These are phyloP conservation scores for Turnix velox DNA, from an alignment of 2,113 vertebrate genomes.

Conservation along the genomic window DNA sequence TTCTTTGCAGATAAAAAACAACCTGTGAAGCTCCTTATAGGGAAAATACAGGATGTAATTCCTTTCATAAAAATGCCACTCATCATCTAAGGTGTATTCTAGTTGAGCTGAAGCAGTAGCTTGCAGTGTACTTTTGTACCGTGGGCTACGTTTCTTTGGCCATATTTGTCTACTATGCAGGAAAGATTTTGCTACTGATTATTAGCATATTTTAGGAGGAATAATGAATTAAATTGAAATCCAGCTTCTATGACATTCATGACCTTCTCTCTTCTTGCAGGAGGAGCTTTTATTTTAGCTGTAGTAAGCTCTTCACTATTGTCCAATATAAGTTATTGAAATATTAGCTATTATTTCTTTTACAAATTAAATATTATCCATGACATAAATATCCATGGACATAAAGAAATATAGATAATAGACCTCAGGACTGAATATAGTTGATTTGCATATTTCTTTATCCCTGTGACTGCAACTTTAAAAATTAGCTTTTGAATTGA, in stretches of 20 bases:
- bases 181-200: not conserved
- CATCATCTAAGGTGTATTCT: not conserved
- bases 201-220: not conserved
- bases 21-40: not conserved
- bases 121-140: not conserved
- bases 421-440: rapidly evolving
- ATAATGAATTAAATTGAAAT: not conserved
- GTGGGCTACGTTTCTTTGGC: not conserved
- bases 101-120: not conserved
- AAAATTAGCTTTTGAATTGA: not conserved
- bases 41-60: not conserved
- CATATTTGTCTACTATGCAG: not conserved
- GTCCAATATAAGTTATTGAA: not conserved
- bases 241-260: not conserved
- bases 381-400: no score
- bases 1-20: not conserved
- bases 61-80: not conserved
- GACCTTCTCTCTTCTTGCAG: not conserved
- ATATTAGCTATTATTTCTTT: not conserved
- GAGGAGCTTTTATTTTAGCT: not conserved
- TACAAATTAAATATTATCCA: not conserved
- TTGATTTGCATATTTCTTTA: not conserved
- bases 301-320: not conserved
- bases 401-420: not conserved
- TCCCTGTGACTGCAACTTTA: not conserved